Evolutionary conservation across 2,888 invertebrate species (phyloP), one percentile per base, ranked within the genome.

Genomic region (Sphaerophoria taeniata): DNA sequence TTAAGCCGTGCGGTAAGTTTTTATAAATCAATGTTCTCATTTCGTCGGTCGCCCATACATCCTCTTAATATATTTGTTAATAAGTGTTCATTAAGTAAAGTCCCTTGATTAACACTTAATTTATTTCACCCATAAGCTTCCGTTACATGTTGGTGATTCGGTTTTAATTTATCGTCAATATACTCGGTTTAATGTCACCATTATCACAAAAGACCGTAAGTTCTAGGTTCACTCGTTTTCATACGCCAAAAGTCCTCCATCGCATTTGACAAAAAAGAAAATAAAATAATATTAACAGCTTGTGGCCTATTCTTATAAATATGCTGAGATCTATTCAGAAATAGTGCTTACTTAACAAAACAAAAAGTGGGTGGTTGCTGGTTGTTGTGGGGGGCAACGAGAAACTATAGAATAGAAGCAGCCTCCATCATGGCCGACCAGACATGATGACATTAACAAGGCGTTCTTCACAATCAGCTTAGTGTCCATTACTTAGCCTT

Each of bases 361-460:
- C 33, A 47, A 14, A 11, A 45, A 45, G 31, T 45, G n/a, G n/a
- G n/a, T n/a, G n/a, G n/a, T 5, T n/a, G 24, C 24, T n/a, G 33
- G 5, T 33, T 6, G 45, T 4, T 14, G 51, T 4, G n/a, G 39
- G 49, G 36, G 34, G 7, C 39, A 16, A 16, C 39, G 51, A 9
- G 16, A 24, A 36, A 53, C 0, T 34, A 49, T 39, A 53, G 51
- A 36, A 51, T 24, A 53, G 53, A 16, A 51, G 49, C 49, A 24
- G 24, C 51, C 73, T 34, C 34, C 73, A 74, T 36, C 63, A 65
- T 63, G 63, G 63, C 55, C 63, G 63, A 47, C 43, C 55, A 74
- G 63, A 74, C 63, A 74, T 63, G 63, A 65, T 63, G 73, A 74
- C 63, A 74, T 74, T 63, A 74, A 74, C 73, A 74, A 74, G 73